Base-by-base conservation (phyloP, 2,113 vertebrate species). In the Pseudorectes ferrugineus region DNA sequence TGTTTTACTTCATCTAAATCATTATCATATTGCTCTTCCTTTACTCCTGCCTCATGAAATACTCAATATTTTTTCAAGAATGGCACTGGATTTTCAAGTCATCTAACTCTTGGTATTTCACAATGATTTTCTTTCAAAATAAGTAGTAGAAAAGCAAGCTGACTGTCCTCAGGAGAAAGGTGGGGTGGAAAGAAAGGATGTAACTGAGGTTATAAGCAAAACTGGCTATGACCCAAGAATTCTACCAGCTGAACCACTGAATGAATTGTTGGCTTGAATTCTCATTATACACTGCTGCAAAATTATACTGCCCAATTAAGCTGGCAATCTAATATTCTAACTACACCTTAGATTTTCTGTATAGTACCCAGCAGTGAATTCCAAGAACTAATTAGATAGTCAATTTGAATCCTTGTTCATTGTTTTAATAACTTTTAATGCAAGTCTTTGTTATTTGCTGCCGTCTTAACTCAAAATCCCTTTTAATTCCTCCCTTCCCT, bases 281-380 rank as follows among this genome's bases (percentile, higher is more conserved):
- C 85, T 79, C 68, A 85, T 87, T 70, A 95, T 58, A 82, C 67
- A 79, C 45, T 85, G 63, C 80, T 93, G 55, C 59, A 95, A 93
- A 95, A 95, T 85, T 74, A 92, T 55, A 94, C 55, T 77, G 84
- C 68, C 74, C 87, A 95, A 96, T 95, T 95, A 96, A 52, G 40
- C 51, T 74, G 29, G 43, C 62, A 93, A 94, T 75, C 89, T 95
- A 95, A 95, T 92, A 95, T 91, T 96, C 75, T 74, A 86, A 95
- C 74, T 92, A 94, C 68, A 93, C 74, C 89, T 95, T 77, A 91
- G 62, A 65, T 86, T 91, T 89, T 91, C 80, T 68, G 16, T 55
- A 73, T 31, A 54, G 66, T 24, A 76, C 43, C 58, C 85, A 93
- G 68, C 46, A 91, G 66, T 90, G 71, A 88, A 82, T 72, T 93